Evolutionary conservation across 2,113 vertebrate species (phyloP).

Genomic region (Psilopogon haemacephalus): DNA sequence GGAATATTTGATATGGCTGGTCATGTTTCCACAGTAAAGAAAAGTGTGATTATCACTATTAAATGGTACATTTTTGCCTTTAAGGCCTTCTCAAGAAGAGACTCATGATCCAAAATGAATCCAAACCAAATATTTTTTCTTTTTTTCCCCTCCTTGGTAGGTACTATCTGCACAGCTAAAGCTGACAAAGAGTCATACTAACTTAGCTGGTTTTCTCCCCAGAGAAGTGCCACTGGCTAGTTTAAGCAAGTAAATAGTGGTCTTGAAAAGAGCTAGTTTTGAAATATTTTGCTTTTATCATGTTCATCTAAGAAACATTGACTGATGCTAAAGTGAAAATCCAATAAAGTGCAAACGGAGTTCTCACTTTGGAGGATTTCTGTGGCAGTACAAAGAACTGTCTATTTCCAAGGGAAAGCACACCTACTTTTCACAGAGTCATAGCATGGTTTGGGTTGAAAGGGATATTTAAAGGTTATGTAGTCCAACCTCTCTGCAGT

Average conservation of each 20-base stretch:
- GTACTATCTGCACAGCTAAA: background rate
- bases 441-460: background rate
- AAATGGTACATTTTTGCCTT: background rate
- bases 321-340: background rate
- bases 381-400: background rate
- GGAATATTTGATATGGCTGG: background rate
- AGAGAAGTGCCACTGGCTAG: background rate
- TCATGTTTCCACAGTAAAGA: background rate
- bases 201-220: background rate
- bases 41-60: background rate
- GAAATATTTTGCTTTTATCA: constrained; percentile 34
- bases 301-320: background rate
- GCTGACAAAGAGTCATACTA: background rate
- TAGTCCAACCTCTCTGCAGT: background rate
- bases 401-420: background rate
- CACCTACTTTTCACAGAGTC: background rate
- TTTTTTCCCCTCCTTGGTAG: background rate
- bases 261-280: constrained; percentile 8
- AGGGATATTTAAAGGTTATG: background rate
- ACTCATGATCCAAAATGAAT: background rate
- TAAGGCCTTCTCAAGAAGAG: background rate
- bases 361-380: background rate
- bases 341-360: background rate
- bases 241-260: background rate
- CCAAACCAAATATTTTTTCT: background rate